Evolutionary conservation across 1,140 invertebrate genomes (phyloP).

Genomic region (Trichoplusia ni): DNA sequence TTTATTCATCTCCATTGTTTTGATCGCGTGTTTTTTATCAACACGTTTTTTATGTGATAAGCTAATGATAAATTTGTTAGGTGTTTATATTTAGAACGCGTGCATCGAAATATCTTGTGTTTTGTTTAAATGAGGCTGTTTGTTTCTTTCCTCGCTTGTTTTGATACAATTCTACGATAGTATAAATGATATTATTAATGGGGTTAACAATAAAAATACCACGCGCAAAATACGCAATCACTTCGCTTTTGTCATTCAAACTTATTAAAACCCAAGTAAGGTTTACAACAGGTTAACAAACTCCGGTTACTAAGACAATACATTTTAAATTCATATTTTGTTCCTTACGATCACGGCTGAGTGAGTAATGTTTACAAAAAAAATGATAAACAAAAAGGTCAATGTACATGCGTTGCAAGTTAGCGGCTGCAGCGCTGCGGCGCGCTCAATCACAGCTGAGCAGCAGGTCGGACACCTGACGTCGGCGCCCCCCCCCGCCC

Average conservation of each 20-base stretch:
- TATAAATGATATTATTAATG: no score
- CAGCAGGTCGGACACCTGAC: slow-evolving; percentile 73
- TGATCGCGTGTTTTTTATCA: no score
- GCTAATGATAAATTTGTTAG: no score
- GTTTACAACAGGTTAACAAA: background rate
- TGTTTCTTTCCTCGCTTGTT: background rate
- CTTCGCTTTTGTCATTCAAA: slow-evolving; percentile 14
- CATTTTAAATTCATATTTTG: background rate
- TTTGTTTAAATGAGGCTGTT: background rate
- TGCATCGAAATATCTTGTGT: background rate
- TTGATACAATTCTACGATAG: no score
- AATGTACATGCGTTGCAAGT: slow-evolving; percentile 48
- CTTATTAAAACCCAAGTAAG: background rate
- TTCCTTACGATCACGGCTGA: background rate
- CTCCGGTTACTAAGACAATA: slow-evolving; percentile 15
- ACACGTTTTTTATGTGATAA: no score
- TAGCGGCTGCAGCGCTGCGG: slow-evolving; percentile 62
- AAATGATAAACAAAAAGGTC: slow-evolving; percentile 71
- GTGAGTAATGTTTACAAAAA: slow-evolving; percentile 49
- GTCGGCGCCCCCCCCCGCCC: slow-evolving; percentile 46
- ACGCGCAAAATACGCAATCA: background rate
- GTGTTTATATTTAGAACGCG: no score
- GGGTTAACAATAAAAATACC: no score
- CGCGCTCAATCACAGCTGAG: slow-evolving; percentile 69
- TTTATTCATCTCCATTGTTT: slow-evolving; percentile 19